Percentiles rank a stretch among this genome's conserved stretches.
These are phyloP conservation scores for Drosophila robusta DNA, from an alignment of 2,888 invertebrate species.

Conservation along the genomic window DNA sequence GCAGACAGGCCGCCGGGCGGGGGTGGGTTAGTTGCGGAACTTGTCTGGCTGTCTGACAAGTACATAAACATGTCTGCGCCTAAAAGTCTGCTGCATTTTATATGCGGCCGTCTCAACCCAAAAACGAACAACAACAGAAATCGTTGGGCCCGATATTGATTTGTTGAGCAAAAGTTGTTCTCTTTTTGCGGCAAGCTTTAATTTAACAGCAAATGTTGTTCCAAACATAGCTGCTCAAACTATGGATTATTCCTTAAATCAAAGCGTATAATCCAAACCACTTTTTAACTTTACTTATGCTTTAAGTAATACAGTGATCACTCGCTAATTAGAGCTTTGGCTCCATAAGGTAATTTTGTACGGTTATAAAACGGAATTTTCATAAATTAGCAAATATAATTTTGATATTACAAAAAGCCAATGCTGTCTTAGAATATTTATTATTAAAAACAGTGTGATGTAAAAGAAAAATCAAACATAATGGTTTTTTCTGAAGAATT, in stretches of 20 bases:
- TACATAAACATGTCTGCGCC: conserved; percentile 79
- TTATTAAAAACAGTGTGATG: too few species aligned
- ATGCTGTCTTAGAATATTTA: too few species aligned
- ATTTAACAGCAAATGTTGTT: background rate
- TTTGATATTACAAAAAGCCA: too few species aligned
- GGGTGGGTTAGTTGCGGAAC: conserved; percentile 44
- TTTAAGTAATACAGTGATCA: background rate
- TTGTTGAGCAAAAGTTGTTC: conserved; percentile 17
- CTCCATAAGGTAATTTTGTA: too few species aligned
- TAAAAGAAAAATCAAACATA: too few species aligned
- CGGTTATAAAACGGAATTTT: too few species aligned
- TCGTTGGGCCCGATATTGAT: conserved; percentile 34
- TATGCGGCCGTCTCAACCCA: conserved; percentile 12
- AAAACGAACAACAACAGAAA: background rate
- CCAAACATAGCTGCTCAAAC: background rate
- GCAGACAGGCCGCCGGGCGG: conserved; percentile 29
- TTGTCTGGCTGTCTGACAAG: conserved; percentile 67
- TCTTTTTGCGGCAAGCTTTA: conserved; percentile 3
- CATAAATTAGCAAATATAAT: too few species aligned
- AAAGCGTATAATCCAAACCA: background rate
- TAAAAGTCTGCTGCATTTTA: conserved; percentile 72
- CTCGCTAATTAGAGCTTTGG: background rate
- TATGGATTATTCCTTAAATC: background rate
- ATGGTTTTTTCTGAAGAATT: too few species aligned
- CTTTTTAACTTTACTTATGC: background rate